phyloP scores from a whole-genome alignment of 2,888 invertebrate species.

The Meandrusa payeni region DNA sequence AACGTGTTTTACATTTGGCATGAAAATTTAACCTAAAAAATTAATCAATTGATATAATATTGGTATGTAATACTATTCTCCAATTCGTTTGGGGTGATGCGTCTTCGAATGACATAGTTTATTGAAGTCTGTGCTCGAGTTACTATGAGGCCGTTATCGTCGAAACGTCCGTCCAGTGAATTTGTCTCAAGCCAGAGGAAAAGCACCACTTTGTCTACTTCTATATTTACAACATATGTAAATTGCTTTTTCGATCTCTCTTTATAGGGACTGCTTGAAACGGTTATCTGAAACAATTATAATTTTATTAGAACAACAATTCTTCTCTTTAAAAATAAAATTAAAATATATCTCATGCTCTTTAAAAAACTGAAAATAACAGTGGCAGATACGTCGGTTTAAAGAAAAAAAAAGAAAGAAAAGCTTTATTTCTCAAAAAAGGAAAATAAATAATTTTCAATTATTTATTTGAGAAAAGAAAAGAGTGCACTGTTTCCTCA shows the following conservation, averaged over 20 bases:
- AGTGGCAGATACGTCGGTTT: too few relatives aligned
- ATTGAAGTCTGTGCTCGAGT: conserved; percentile 43
- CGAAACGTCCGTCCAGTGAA: conserved; percentile 82
- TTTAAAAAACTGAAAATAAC: too few relatives aligned
- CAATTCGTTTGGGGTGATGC: conserved; percentile 40
- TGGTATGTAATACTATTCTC: conserved; percentile 50
- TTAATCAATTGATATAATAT: conserved; percentile 55
- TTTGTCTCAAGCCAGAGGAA: conserved; percentile 86
- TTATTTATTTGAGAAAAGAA: too few relatives aligned
- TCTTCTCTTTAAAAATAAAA: too few relatives aligned
- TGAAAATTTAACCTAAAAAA: too few relatives aligned
- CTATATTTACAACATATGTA: conserved; percentile 44
- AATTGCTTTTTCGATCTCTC: conserved; percentile 2
- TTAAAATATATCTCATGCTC: too few relatives aligned
- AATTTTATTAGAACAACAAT: too few relatives aligned
- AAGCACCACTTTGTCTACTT: conserved; percentile 78
- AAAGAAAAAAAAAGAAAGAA: too few relatives aligned
- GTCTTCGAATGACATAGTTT: conserved; percentile 37
- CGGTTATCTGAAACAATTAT: conserved; percentile 42
- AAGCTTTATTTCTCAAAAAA: too few relatives aligned
- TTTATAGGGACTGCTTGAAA: conserved; percentile 32
- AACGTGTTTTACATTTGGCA: too few relatives aligned
- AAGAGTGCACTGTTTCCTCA: too few relatives aligned
- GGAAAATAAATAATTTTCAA: too few relatives aligned
- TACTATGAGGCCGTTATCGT: conserved; percentile 87